Base-by-base conservation (phyloP, 2,888 invertebrate species). In the Cheilosia scutellata region DNA sequence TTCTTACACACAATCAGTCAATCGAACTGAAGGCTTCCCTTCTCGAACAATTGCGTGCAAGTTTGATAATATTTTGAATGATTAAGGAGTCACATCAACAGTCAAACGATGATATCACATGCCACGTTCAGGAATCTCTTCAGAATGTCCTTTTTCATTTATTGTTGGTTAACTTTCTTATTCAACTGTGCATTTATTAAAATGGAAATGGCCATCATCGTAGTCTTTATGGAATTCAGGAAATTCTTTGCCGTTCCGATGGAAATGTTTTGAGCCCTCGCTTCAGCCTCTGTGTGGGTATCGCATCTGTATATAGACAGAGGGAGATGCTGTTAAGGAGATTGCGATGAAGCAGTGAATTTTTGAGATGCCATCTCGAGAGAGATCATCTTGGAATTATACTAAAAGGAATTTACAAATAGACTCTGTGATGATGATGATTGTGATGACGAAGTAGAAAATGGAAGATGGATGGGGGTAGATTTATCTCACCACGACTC, bases 351-450 rank as follows among this genome's bases (percentile, higher is more conserved):
- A 80, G 70, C 53, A 44, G 42, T 71, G 80, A 80, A 80, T 84
- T 75, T 80, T 70, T 71, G 0, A 47, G 75, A 84, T 84, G 65
- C 60, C 84, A 53, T 70, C 84, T 62, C 60, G 29, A 42, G 80
- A 75, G 84, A 84, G 75, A 80, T 80, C 84, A 84, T 84, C 84
- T 70, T 7, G 80, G 84, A 71, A 84, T 80, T 84, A 84, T 80
- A 84, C 80, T 84, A 84, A 84, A 84, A 84, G 80, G 84, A 84
- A 84, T 84, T 84, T 80, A 65, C 70, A 84, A 84, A 84, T 80
- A 84, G 75, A 80, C 65, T 84, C 58, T 31, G 37, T 71, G 65
- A 71, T 49, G 70, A 53, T 27, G 83, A 58, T 6, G 78, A 49
- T 13, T 37, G 16, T 62, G 60, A 47, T 62, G 58, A 49, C 63